Conservation (phyloP, 2,113 vertebrate species). For the Danionella cerebrum region DNA sequence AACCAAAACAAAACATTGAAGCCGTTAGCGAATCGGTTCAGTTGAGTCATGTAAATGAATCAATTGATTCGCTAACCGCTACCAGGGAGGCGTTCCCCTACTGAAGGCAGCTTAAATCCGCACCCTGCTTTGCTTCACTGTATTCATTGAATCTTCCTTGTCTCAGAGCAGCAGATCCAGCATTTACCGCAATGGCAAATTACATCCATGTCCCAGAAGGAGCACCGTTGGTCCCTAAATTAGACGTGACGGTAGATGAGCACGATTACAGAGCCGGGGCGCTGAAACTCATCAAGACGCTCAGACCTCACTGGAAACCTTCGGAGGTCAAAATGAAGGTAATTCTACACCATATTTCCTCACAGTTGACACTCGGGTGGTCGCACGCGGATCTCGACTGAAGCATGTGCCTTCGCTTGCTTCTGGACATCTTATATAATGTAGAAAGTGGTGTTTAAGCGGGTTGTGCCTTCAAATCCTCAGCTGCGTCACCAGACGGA, state of each 20-base stretch:
- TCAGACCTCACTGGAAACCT: conserved; percentile 68
- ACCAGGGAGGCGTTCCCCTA: neutral
- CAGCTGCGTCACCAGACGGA: conserved; percentile 48
- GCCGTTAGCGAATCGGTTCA: neutral
- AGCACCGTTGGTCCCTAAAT: conserved; percentile 64
- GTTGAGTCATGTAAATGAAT: neutral
- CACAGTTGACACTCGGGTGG: neutral
- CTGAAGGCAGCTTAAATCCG: conserved; percentile 3
- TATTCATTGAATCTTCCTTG: conserved; percentile 27
- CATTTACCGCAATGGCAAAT: conserved; percentile 55
- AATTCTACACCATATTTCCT: neutral
- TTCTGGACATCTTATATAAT: neutral
- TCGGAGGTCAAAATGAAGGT: conserved; percentile 72
- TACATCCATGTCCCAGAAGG: conserved; percentile 72
- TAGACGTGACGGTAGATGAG: conserved; percentile 67
- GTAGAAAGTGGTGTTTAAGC: neutral
- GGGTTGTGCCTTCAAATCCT: conserved; percentile 17
- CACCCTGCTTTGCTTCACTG: neutral
- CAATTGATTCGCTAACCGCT: neutral
- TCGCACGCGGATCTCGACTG: neutral
- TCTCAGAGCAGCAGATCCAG: neutral
- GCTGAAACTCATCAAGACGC: conserved; percentile 58
- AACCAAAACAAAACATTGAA: neutral
- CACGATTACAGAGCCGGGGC: conserved; percentile 61
- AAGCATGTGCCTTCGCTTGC: too few relatives aligned